Conservation (phyloP, 2,888 invertebrate species). For the Auanema freiburgensis region DNA sequence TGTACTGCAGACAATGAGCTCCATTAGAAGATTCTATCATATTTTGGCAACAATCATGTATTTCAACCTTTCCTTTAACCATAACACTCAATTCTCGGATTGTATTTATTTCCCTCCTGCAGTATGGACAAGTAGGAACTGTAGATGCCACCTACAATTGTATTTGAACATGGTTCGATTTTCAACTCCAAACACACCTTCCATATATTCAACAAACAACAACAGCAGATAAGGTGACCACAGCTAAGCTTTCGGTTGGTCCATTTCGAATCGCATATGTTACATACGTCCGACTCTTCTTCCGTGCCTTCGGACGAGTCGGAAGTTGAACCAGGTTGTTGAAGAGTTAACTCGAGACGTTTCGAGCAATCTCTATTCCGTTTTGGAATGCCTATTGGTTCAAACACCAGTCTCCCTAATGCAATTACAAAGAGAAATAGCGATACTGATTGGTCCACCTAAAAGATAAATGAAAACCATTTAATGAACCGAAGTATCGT, state of each 20-base stretch:
- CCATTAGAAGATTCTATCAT: too few species aligned
- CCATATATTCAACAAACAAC: conserved; percentile 26
- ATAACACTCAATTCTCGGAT: conserved; percentile 6
- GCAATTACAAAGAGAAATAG: conserved; percentile 20
- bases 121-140: conserved; percentile 26
- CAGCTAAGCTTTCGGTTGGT: conserved; percentile 27
- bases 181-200: conserved; percentile 15
- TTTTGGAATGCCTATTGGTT: conserved; percentile 21
- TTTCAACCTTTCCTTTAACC: conserved; percentile 7
- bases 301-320: neutral
- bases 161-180: too few species aligned
- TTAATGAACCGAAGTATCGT: too few species aligned
- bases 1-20: too few species aligned
- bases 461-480: neutral
- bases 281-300: conserved; percentile 20
- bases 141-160: too few species aligned
- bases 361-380: too few species aligned
- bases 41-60: conserved; percentile 19
- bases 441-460: conserved; percentile 21
- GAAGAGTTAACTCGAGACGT: too few species aligned
- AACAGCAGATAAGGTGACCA: conserved; percentile 28
- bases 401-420: conserved; percentile 20
- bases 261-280: conserved; percentile 22
- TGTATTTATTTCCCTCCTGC: conserved; percentile 9
- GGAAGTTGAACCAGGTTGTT: neutral